These are phyloP conservation scores for Ormia ochracea DNA, from an alignment of 2,888 invertebrate genomes.

Conservation along the genomic window DNA sequence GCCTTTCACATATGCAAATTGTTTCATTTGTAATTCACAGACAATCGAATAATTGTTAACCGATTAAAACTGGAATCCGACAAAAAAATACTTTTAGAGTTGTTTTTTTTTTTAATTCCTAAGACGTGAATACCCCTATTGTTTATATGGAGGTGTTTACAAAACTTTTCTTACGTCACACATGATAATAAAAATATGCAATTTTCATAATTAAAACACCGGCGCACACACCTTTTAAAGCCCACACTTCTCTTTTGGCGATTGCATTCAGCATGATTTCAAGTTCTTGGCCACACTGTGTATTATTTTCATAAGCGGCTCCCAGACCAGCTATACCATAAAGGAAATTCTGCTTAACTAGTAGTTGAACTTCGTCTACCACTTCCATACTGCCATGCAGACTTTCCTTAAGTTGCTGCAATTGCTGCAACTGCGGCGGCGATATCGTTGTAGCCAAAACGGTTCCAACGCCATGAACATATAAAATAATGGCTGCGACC, in stretches of 20 bases:
- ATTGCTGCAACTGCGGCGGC: background rate
- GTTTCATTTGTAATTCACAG: no score
- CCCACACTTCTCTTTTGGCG: conserved; percentile 66
- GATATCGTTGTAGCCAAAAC: background rate
- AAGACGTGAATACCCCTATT: no score
- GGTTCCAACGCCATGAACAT: background rate
- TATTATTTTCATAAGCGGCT: conserved; percentile 62
- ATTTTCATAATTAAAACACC: background rate
- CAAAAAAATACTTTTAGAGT: no score
- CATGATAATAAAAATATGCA: conserved; percentile 17
- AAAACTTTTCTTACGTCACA: no score
- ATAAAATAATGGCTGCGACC: background rate
- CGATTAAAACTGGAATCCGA: no score
- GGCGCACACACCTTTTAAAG: conserved; percentile 67
- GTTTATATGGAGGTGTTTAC: no score
- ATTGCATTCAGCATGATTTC: conserved; percentile 65
- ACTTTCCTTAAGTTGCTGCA: conserved; percentile 22
- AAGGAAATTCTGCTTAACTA: conserved; percentile 67
- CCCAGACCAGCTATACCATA: conserved; percentile 68
- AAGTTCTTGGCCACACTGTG: conserved; percentile 68
- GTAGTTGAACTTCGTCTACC: conserved; percentile 18
- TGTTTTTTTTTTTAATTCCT: no score
- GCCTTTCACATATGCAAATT: no score
- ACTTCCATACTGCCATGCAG: background rate
- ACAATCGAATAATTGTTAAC: no score